These are phyloP conservation scores for Caenorhabditis sp. DNA, from an alignment of 2,888 invertebrate genomes.

Conservation along the genomic window DNA sequence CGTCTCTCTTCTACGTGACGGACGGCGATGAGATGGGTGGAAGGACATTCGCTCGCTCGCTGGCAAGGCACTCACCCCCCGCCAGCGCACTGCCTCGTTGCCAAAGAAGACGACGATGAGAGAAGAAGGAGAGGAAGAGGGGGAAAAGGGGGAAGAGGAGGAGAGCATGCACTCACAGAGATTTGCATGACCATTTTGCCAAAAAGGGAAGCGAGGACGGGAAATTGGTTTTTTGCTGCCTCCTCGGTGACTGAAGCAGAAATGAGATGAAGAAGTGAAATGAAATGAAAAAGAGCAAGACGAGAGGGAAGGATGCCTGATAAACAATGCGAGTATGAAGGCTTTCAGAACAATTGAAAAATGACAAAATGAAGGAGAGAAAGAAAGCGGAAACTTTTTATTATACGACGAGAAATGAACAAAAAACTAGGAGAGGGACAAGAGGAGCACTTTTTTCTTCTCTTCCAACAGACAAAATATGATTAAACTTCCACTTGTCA, in stretches of 20 bases:
- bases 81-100: no score
- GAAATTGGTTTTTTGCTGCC: slow-evolving; percentile 1
- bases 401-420: background rate
- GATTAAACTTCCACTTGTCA: no score
- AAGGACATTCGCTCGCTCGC: background rate
- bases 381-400: slow-evolving; percentile 1
- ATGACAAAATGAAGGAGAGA: background rate
- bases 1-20: no score
- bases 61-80: background rate
- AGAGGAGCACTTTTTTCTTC: slow-evolving; percentile 3
- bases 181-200: background rate
- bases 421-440: background rate
- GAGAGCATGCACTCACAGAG: slow-evolving; percentile 11
- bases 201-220: no score
- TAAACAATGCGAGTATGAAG: background rate
- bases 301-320: background rate
- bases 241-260: background rate
- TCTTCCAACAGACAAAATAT: background rate
- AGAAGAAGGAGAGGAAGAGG: no score
- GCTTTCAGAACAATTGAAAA: background rate
- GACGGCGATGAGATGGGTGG: background rate
- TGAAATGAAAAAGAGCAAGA: background rate
- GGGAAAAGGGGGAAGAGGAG: no score
- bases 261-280: background rate
- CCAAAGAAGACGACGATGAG: no score